Percentiles rank a stretch among this genome's conserved stretches.
These are phyloP conservation scores for Eutrigla gurnardus DNA, from an alignment of 2,797 vertebrate genomes.

Conservation along the genomic window DNA sequence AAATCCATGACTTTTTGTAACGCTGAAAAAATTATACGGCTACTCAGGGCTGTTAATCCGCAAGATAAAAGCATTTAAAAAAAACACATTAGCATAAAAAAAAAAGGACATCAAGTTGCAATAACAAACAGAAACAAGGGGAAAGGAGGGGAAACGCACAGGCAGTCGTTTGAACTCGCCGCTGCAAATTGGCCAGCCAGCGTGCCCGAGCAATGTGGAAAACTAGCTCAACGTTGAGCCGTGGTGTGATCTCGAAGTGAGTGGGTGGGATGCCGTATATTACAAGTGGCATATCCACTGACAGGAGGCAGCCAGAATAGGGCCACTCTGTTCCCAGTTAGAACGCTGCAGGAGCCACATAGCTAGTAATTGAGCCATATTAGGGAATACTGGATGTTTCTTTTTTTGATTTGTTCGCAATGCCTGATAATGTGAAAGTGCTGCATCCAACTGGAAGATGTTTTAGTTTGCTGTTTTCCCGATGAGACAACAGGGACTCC, in stretches of 20 bases:
- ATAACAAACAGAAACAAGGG: background rate
- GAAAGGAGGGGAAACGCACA: background rate
- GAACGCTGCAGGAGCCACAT: constrained; percentile 39
- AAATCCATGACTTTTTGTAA: constrained; percentile 18
- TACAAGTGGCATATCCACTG: constrained; percentile 61
- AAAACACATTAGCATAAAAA: background rate
- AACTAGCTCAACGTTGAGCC: constrained; percentile 44
- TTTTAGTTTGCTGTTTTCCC: constrained; percentile 25
- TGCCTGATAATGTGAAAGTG: background rate
- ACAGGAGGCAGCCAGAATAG: constrained; percentile 55
- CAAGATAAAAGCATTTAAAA: background rate
- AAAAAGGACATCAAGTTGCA: background rate
- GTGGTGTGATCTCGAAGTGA: constrained; percentile 43
- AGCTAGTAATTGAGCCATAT: constrained; percentile 23
- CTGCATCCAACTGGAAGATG: constrained; percentile 17
- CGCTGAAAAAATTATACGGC: background rate
- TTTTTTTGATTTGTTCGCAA: constrained; percentile 4
- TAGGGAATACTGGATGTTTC: background rate
- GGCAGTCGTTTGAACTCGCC: constrained; percentile 50
- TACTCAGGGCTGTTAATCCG: constrained; percentile 11
- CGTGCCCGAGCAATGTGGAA: constrained; percentile 38
- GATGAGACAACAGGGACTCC: constrained; percentile 17
- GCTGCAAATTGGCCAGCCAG: constrained; percentile 55
- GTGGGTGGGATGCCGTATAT: constrained; percentile 64
- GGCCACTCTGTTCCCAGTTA: constrained; percentile 61